Evolutionary conservation across 2,797 vertebrate species (phyloP).

Genomic region (Mycteria americana): DNA sequence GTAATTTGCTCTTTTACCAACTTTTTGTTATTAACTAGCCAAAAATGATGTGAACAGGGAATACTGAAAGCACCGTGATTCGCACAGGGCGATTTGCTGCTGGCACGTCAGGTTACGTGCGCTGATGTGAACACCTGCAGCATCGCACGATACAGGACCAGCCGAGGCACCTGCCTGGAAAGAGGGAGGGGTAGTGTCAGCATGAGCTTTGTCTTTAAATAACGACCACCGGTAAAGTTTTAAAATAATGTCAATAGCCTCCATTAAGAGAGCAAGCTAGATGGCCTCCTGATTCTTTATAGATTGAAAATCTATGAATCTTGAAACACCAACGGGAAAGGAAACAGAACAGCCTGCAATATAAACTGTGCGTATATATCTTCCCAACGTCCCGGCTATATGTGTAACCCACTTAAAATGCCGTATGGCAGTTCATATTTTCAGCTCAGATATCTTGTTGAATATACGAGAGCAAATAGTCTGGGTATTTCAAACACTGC

Average conservation of each 20-base stretch:
- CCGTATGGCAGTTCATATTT: not conserved
- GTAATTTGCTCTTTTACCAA: not conserved
- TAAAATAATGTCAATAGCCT: not conserved
- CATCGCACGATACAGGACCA: rapidly evolving
- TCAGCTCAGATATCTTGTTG: not conserved
- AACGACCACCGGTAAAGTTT: rapidly evolving
- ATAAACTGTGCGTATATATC: not conserved
- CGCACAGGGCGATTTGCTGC: not conserved
- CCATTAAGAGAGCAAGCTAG: not conserved
- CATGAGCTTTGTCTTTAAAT: not conserved
- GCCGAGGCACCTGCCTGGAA: not conserved
- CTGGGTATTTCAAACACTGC: not conserved
- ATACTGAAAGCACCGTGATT: rapidly evolving
- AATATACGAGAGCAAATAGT: not conserved
- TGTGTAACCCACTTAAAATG: not conserved
- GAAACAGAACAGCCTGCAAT: not conserved
- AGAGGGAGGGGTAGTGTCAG: not conserved
- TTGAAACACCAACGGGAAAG: not conserved
- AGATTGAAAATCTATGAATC: rapidly evolving
- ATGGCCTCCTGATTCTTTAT: not conserved
- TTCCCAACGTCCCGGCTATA: not conserved
- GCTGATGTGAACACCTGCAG: not conserved
- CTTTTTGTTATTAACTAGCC: not conserved
- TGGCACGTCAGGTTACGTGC: rapidly evolving
- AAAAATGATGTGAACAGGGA: rapidly evolving